Evolutionary conservation across 2,888 invertebrate genomes (phyloP).

Genomic region (Hipparchia sbordonii): DNA sequence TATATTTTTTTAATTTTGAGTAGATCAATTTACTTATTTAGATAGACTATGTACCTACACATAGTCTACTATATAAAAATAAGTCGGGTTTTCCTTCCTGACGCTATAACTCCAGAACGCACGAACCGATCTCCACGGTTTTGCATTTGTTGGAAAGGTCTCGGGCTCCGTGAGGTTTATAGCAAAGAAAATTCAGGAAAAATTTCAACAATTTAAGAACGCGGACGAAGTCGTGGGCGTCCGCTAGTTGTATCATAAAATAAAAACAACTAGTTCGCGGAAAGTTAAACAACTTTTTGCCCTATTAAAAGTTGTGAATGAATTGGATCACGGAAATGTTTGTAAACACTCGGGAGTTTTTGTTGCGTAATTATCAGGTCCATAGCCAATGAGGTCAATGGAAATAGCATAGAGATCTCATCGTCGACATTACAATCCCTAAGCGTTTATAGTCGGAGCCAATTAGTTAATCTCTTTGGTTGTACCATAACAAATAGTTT

Average conservation of each 20-base stretch:
- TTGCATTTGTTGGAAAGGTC: too few relatives aligned
- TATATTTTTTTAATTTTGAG: too few relatives aligned
- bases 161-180: too few relatives aligned
- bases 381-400: conserved; percentile 41
- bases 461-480: not conserved
- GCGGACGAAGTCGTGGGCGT: too few relatives aligned
- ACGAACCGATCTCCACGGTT: too few relatives aligned
- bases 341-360: conserved; percentile 25
- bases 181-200: too few relatives aligned
- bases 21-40: not conserved
- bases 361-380: conserved; percentile 32
- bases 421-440: not conserved
- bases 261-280: not conserved
- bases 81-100: too few relatives aligned
- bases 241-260: not conserved
- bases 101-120: too few relatives aligned
- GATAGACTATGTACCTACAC: too few relatives aligned
- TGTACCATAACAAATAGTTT: not conserved
- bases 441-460: not conserved
- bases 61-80: too few relatives aligned
- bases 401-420: conserved; percentile 34
- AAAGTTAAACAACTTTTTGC: not conserved
- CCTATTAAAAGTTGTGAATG: conserved; percentile 8
- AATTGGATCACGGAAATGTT: conserved; percentile 37
- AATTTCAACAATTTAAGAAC: too few relatives aligned